A percentile compares a stretch with the other conserved stretches of the same genome.
Conservation (phyloP, 2,113 vertebrate genomes). For the Otocyon megalotis region DNA sequence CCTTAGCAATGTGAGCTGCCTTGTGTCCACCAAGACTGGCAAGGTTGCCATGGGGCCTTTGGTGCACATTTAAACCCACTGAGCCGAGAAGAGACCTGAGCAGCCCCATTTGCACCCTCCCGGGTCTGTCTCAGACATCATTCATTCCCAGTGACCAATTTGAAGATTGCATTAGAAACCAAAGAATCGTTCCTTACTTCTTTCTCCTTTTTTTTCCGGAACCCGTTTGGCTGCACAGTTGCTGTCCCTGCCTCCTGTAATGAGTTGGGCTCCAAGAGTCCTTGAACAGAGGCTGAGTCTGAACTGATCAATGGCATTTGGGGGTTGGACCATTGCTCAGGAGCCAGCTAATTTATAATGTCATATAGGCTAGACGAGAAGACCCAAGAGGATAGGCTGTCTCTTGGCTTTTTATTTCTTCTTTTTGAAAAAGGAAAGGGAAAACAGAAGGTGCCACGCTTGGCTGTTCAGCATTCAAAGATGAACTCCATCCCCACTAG, state of each 20-base stretch:
- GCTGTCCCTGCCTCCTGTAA: background rate
- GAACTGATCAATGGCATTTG: constrained; percentile 58
- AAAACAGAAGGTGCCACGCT: background rate
- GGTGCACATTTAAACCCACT: background rate
- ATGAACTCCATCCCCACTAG: background rate
- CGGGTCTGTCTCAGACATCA: constrained; percentile 23
- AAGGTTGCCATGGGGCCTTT: background rate
- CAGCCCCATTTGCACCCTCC: background rate
- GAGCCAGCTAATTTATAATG: constrained; percentile 65
- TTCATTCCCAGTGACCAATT: constrained; percentile 64
- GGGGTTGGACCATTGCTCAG: constrained; percentile 55
- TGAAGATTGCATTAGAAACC: constrained; percentile 74
- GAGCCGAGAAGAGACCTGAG: constrained; percentile 7
- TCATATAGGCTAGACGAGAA: constrained; percentile 34
- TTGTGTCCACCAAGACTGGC: background rate
- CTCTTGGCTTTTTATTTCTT: constrained; percentile 34
- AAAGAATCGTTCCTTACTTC: constrained; percentile 44
- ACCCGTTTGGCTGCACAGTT: background rate
- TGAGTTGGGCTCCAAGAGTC: background rate
- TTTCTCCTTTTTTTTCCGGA: background rate
- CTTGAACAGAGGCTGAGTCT: constrained; percentile 61
- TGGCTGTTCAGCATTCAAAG: background rate
- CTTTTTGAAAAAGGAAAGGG: background rate
- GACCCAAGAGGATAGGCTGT: constrained; percentile 44
- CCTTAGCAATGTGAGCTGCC: background rate